Evolutionary conservation across 2,797 vertebrate species (phyloP).

Genomic region (Sebastes taczanowskii): DNA sequence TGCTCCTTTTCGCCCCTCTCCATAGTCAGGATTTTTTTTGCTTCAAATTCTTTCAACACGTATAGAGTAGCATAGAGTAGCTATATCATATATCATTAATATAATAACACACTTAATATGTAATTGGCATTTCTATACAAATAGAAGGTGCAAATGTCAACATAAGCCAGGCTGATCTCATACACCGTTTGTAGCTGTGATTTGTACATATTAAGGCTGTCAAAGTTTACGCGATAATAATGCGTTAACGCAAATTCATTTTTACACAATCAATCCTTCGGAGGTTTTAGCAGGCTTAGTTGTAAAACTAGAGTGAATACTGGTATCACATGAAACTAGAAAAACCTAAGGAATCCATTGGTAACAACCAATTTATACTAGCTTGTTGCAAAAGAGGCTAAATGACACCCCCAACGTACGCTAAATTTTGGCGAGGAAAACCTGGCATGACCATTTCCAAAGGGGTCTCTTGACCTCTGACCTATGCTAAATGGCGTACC

Average conservation of each 20-base stretch:
- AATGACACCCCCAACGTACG: too few species aligned
- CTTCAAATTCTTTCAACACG: not conserved
- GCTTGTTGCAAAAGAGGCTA: too few species aligned
- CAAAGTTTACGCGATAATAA: too few species aligned
- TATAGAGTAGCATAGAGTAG: not conserved
- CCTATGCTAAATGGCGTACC: fast-evolving
- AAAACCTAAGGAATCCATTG: too few species aligned
- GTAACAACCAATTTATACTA: fast-evolving
- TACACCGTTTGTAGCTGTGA: not conserved
- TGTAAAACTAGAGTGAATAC: too few species aligned
- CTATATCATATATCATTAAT: not conserved
- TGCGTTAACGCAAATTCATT: fast-evolving
- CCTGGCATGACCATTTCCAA: too few species aligned
- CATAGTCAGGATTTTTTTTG: not conserved
- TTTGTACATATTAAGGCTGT: not conserved
- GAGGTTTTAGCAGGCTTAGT: too few species aligned
- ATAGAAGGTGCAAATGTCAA: not conserved
- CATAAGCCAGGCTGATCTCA: not conserved
- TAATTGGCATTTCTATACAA: too few species aligned
- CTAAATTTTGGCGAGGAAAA: too few species aligned
- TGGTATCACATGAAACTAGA: too few species aligned
- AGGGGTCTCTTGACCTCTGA: too few species aligned
- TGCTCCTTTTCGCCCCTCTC: not conserved
- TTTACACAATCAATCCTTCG: fast-evolving
- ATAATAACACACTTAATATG: not conserved